A percentile compares a stretch with the other conserved stretches of the same genome.
These are phyloP conservation scores for Toxotes chatareus DNA, from an alignment of 2,113 vertebrate genomes.

Conservation along the genomic window DNA sequence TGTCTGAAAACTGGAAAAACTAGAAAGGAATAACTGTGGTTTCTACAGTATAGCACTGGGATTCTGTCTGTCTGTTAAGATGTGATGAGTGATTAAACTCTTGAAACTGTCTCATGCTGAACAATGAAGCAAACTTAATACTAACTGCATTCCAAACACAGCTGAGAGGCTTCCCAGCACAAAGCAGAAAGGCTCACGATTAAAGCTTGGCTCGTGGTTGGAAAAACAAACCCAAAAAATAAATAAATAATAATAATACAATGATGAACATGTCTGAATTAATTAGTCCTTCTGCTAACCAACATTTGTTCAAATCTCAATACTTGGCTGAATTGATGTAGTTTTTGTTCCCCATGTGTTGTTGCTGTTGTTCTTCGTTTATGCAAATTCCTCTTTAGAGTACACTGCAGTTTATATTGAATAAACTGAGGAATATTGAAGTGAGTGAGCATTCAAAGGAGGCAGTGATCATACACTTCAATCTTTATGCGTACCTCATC, in stretches of 20 bases:
- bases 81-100: conserved; percentile 17
- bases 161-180: conserved; percentile 51
- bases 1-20: too few relatives aligned
- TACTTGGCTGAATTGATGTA: background rate
- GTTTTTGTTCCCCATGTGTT: background rate
- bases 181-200: conserved; percentile 12
- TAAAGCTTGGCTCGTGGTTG: conserved; percentile 23
- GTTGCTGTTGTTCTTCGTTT: background rate
- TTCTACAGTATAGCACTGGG: too few relatives aligned
- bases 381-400: conserved; percentile 2
- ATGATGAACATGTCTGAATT: conserved; percentile 9
- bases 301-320: conserved; percentile 6
- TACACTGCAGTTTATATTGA: background rate
- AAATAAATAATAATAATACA: conserved; percentile 20
- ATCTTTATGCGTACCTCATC: conserved; percentile 87
- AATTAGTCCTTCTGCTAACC: background rate
- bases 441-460: background rate
- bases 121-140: conserved; percentile 13
- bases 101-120: conserved; percentile 2
- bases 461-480: background rate
- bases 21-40: too few relatives aligned
- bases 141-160: conserved; percentile 38
- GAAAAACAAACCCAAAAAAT: background rate
- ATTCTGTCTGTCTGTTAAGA: background rate
- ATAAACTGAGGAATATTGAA: background rate